Base-by-base conservation (phyloP, 2,888 invertebrate species). In the Rhagophthalmus giganteus region DNA sequence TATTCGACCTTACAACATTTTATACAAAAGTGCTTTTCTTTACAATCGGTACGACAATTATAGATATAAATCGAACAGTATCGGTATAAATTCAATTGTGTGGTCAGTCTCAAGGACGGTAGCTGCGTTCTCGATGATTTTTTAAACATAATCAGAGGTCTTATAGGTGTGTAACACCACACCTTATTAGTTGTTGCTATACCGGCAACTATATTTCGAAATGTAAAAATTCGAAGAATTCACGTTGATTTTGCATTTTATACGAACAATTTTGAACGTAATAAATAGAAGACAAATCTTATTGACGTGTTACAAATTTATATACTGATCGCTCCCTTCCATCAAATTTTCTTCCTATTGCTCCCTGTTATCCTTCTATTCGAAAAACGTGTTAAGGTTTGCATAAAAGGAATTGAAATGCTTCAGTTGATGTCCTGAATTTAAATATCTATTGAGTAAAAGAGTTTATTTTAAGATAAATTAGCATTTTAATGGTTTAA, bases 81-180 rank as follows among this genome's bases (percentile, higher is more conserved):
- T 42, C 49, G 42, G 37, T 50, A 32, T 37, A 50, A 50, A 50
- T 50, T 42, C 49, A 42, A 50, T 50, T 50, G 49, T 50, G 49
- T 50, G 49, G 49, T 50, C 49, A 50, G 49, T 42, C 26, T 13
- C 49, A 50, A 50, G 49, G 49, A 31, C 37, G 35, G 48, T 33
- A 40, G 40, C 11, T 28, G 32, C 24, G 35, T 27, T 40, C 12
- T 7, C 13, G 20, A 25, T 37, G 25, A 40, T 26, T 35, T 42
- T 42, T 37, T 38, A 37, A 32, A 37, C 31, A 28, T 30, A 50
- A 50, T 37, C 41, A 12, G n/a, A 35, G 35, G 42, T 42, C 25
- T 39, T 24, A 31, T 35, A 42, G 30, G 25, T 24, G 33, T 27
- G 20, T 15, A 14, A 10, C 7, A 20, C 39, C 50, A 39, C 39